Conservation (phyloP, 2,888 invertebrate genomes). For the Dinocampus coccinellae region DNA sequence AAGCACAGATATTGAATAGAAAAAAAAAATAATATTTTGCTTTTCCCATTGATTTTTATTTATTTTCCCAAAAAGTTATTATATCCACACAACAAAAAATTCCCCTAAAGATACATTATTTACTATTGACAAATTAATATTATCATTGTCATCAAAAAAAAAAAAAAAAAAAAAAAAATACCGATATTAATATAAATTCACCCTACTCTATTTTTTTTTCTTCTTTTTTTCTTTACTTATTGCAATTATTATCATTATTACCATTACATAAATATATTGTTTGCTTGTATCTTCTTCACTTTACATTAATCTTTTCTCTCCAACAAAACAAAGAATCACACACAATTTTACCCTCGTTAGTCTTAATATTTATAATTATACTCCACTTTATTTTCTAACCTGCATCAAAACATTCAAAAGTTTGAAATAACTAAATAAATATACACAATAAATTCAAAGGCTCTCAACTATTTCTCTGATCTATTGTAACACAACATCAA, state of each 20-base stretch:
- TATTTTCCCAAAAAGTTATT: neutral
- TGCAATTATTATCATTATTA: too few species aligned
- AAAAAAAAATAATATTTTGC: too few species aligned
- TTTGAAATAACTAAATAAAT: neutral
- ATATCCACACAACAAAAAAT: neutral
- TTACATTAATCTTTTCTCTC: neutral
- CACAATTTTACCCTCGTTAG: constrained; percentile 4
- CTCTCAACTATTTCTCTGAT: constrained; percentile 44
- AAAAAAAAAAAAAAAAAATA: too few species aligned
- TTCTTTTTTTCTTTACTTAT: too few species aligned
- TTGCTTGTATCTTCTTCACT: neutral
- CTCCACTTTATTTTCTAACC: too few species aligned
- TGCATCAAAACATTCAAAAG: neutral
- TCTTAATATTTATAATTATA: too few species aligned
- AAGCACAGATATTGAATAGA: neutral
- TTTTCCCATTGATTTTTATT: too few species aligned
- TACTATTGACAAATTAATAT: neutral
- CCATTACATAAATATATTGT: neutral
- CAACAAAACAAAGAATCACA: constrained; percentile 28
- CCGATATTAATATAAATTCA: too few species aligned
- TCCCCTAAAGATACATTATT: neutral
- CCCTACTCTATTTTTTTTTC: too few species aligned
- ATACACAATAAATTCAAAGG: neutral
- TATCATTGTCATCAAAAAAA: neutral
- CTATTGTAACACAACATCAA: constrained; percentile 59